These are phyloP conservation scores for Cyanoramphus novaezelandiae DNA, from an alignment of 2,113 vertebrate species.

Conservation along the genomic window DNA sequence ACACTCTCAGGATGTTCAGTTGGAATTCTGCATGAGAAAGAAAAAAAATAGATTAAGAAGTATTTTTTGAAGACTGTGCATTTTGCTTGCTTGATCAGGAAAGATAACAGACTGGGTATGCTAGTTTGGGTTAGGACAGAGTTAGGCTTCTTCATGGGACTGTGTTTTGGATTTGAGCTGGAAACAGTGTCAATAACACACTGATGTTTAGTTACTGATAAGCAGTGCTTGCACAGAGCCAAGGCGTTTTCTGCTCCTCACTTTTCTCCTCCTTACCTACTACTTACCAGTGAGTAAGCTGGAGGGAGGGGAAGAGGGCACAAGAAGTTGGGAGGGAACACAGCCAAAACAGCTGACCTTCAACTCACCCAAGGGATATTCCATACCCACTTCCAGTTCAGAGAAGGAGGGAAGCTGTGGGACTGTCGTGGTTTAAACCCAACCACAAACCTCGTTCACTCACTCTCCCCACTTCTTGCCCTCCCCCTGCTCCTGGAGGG, in stretches of 20 bases:
- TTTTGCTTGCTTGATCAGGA: neutral
- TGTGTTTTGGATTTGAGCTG: neutral
- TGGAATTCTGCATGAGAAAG: neutral
- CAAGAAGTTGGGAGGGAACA: neutral
- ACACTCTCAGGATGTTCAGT: neutral
- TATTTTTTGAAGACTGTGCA: neutral
- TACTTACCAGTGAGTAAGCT: neutral
- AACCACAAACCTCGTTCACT: too few species aligned
- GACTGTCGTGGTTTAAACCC: too few species aligned
- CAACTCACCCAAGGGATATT: neutral
- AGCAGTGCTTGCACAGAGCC: neutral
- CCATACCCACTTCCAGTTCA: accelerated
- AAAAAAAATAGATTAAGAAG: neutral
- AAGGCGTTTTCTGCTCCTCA: neutral
- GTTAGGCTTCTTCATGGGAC: neutral
- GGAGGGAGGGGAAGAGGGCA: neutral
- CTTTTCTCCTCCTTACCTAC: too few species aligned
- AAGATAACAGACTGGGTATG: neutral
- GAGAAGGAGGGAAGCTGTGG: neutral
- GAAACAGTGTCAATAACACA: neutral
- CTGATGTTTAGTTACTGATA: neutral
- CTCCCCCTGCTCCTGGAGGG: too few species aligned
- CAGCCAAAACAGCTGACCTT: neutral
- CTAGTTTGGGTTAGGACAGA: neutral
- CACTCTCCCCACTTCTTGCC: too few species aligned